These are phyloP conservation scores for Borostomias antarcticus DNA, from an alignment of 2,797 vertebrate genomes.

Conservation along the genomic window DNA sequence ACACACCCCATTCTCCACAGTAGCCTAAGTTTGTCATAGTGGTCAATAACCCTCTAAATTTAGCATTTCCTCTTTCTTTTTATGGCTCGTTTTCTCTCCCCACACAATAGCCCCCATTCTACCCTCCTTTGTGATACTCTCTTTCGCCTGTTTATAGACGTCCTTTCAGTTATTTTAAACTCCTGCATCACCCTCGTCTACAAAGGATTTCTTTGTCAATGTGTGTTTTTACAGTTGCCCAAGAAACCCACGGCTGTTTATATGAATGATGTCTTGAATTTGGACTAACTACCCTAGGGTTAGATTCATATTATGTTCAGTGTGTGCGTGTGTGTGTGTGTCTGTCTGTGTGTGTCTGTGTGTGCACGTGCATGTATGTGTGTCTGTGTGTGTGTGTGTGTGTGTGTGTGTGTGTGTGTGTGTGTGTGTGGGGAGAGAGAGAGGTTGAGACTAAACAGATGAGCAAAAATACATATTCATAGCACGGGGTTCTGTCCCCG, in stretches of 20 bases:
- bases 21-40: constrained; percentile 44
- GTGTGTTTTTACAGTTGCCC: constrained; percentile 7
- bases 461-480: neutral
- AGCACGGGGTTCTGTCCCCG: neutral
- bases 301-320: constrained; percentile 1
- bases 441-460: neutral
- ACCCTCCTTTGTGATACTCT: neutral
- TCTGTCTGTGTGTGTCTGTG: neutral
- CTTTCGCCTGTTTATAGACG: constrained; percentile 25
- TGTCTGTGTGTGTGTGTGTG: neutral
- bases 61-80: constrained; percentile 54
- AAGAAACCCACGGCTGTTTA: constrained; percentile 25
- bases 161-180: constrained; percentile 24
- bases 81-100: constrained; percentile 42
- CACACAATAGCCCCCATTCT: constrained; percentile 55
- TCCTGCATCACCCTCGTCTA: constrained; percentile 25
- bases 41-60: constrained; percentile 56
- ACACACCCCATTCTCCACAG: constrained; percentile 33
- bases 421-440: neutral
- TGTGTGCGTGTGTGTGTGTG: neutral
- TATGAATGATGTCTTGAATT: constrained; percentile 33
- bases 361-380: neutral
- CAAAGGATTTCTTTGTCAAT: constrained; percentile 46
- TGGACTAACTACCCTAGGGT: constrained; percentile 10
- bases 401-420: neutral